Conservation (phyloP, 2,113 vertebrate genomes). For the Tetrao urogallus region DNA sequence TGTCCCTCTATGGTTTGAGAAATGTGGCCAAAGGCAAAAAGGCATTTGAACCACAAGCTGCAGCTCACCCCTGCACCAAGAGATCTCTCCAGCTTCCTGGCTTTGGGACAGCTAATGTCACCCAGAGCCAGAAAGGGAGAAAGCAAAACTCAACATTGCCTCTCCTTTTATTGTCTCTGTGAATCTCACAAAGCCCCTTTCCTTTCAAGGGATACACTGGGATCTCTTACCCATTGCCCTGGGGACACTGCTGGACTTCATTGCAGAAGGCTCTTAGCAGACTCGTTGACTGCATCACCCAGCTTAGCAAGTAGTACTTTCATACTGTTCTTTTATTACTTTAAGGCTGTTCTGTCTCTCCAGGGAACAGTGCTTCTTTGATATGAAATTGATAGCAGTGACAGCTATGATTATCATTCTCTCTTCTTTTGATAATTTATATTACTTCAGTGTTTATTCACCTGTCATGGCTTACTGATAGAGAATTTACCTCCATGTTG, state of each 20-base stretch:
- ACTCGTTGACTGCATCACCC: neutral
- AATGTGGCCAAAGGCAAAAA: neutral
- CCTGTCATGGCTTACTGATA: neutral
- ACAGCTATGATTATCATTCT: neutral
- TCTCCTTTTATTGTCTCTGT: neutral
- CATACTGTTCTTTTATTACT: slow-evolving; percentile 23
- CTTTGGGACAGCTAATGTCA: neutral
- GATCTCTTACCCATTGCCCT: neutral
- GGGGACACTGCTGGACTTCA: neutral
- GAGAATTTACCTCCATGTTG: neutral
- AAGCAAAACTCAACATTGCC: neutral
- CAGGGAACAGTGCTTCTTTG: neutral
- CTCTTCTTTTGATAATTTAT: neutral
- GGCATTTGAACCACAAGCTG: neutral
- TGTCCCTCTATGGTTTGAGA: neutral
- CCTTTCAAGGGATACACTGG: neutral
- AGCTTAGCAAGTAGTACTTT: neutral
- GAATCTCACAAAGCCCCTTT: neutral
- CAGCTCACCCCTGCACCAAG: neutral
- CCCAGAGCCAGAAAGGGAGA: neutral
- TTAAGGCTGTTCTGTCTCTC: neutral
- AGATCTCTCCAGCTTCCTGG: neutral
- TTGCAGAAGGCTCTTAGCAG: neutral
- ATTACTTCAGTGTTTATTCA: slow-evolving; percentile 16
- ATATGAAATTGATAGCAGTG: neutral